These are phyloP conservation scores for Steatornis caripensis DNA, from an alignment of 2,113 vertebrate genomes.

Conservation along the genomic window DNA sequence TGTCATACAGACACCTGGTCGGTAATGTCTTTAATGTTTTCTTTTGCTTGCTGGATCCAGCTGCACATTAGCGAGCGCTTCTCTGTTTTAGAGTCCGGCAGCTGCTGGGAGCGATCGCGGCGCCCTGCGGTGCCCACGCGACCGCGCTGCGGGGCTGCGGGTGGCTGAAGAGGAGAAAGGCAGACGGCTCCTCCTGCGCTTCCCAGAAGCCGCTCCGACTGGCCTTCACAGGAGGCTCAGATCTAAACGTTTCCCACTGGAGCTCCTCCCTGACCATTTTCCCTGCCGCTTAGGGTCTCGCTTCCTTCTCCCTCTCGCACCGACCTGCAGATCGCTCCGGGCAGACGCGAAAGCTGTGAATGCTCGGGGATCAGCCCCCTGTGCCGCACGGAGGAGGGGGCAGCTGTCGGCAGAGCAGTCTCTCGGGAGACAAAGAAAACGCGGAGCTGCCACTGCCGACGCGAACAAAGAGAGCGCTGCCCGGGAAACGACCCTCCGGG, in stretches of 20 bases:
- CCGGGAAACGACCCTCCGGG: rapidly evolving
- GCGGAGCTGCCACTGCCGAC: rapidly evolving
- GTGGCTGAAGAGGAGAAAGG: rapidly evolving
- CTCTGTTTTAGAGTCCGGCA: rapidly evolving
- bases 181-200: rapidly evolving
- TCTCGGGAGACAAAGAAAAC: rapidly evolving
- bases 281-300: rapidly evolving
- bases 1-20: no score
- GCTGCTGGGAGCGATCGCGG: rapidly evolving
- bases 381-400: rapidly evolving
- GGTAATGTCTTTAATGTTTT: rapidly evolving
- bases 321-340: neutral
- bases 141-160: no score
- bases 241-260: rapidly evolving
- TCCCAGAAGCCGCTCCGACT: rapidly evolving
- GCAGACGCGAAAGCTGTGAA: rapidly evolving
- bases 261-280: rapidly evolving
- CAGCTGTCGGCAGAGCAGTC: no score
- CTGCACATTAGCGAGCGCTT: rapidly evolving
- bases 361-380: rapidly evolving
- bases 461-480: neutral
- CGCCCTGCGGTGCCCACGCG: rapidly evolving
- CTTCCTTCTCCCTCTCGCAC: neutral
- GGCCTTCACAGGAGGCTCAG: rapidly evolving
- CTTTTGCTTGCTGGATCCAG: rapidly evolving